A percentile compares a stretch with the other conserved stretches of the same genome.
These are phyloP conservation scores for Neoascia interrupta DNA, from an alignment of 2,888 invertebrate species.

Conservation along the genomic window DNA sequence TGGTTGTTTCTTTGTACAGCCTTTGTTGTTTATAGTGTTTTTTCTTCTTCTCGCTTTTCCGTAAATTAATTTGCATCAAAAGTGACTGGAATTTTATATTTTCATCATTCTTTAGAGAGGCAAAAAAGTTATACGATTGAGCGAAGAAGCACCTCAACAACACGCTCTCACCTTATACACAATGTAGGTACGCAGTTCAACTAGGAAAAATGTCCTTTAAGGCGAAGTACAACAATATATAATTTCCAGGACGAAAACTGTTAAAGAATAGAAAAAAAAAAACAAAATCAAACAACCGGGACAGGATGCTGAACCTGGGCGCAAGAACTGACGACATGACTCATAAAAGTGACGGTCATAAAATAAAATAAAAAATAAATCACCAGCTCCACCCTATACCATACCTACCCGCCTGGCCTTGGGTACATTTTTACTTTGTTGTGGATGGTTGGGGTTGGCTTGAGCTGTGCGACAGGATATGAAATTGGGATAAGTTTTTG, in stretches of 20 bases:
- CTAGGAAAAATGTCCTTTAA: slow-evolving; percentile 21
- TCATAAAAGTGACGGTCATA: slow-evolving; percentile 60
- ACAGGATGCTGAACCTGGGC: slow-evolving; percentile 41
- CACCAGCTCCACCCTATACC: slow-evolving; percentile 5
- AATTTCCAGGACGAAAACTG: slow-evolving; percentile 18
- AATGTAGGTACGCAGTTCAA: neutral
- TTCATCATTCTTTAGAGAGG: slow-evolving; percentile 17
- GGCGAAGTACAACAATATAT: slow-evolving; percentile 26
- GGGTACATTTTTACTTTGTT: neutral
- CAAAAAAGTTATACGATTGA: slow-evolving; percentile 5
- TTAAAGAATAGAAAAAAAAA: slow-evolving; percentile 11
- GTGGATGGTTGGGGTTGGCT: neutral
- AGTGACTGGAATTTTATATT: slow-evolving; percentile 47
- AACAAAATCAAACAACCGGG: slow-evolving; percentile 2
- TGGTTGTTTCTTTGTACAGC: neutral
- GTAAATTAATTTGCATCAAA: slow-evolving; percentile 46
- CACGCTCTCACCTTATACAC: slow-evolving; percentile 1
- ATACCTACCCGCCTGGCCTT: neutral
- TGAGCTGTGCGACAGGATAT: slow-evolving; percentile 28
- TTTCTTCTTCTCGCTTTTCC: neutral
- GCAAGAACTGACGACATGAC: slow-evolving; percentile 49
- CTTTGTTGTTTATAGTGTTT: neutral
- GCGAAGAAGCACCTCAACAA: slow-evolving; percentile 23
- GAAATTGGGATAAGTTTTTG: slow-evolving; percentile 30
- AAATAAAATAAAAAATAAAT: slow-evolving; percentile 58